Evolutionary conservation across 2,113 vertebrate species (phyloP).

Genomic region (Ornithorhynchus anatinus): DNA sequence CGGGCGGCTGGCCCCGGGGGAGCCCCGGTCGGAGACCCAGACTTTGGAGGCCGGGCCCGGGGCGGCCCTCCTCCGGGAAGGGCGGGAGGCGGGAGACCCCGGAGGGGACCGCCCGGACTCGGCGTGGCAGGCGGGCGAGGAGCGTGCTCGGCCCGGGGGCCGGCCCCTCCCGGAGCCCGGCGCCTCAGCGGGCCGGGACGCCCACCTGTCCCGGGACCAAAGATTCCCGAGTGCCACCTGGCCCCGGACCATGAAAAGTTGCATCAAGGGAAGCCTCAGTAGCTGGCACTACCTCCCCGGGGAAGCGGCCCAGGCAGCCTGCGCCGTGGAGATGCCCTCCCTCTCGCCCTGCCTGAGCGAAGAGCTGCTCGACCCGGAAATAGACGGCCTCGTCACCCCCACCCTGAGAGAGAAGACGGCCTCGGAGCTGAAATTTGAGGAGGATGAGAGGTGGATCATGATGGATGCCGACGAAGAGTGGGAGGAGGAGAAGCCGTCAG

Average conservation of each 20-base stretch:
- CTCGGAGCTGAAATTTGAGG: conserved; percentile 94
- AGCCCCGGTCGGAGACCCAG: conserved; percentile 62
- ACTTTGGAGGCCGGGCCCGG: conserved; percentile 70
- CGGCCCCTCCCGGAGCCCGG: conserved; percentile 54
- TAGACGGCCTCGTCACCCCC: conserved; percentile 75
- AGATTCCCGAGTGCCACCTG: conserved; percentile 76
- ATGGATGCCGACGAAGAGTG: conserved; percentile 80
- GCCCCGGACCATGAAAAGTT: conserved; percentile 74
- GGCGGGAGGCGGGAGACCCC: conserved; percentile 45
- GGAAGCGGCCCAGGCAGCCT: conserved; percentile 66
- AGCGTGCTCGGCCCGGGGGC: conserved; percentile 52
- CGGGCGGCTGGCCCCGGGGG: conserved; percentile 41
- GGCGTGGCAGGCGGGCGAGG: conserved; percentile 42
- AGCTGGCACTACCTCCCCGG: conserved; percentile 72
- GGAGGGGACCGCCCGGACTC: conserved; percentile 40
- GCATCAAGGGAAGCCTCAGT: conserved; percentile 61
- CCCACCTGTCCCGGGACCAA: conserved; percentile 49
- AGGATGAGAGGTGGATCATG: conserved; percentile 90
- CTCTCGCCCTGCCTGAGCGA: conserved; percentile 92
- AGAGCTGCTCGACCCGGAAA: conserved; percentile 80
- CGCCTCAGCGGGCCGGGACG: conserved; percentile 17
- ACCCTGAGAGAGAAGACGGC: conserved; percentile 87
- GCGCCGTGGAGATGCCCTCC: conserved; percentile 72
- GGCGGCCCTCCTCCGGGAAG: conserved; percentile 45
- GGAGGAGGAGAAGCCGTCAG: conserved; percentile 77